Evolutionary conservation across 2,797 vertebrate genomes (phyloP).

Genomic region (Parauchenoglanis punctatus): DNA sequence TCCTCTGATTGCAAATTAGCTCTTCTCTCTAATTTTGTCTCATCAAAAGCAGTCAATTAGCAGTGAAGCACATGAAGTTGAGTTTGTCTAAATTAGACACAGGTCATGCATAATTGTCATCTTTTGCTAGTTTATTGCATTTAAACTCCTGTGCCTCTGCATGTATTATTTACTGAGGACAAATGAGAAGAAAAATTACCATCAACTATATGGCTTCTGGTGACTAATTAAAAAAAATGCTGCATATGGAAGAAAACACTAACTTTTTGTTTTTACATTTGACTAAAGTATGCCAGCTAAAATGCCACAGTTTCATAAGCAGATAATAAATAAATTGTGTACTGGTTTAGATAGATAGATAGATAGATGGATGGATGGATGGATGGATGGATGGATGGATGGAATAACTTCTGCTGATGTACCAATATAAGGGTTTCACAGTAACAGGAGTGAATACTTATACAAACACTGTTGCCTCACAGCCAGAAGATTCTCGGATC

Average conservation of each 20-base stretch:
- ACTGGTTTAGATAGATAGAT: neutral
- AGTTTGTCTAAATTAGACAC: constrained; percentile 26
- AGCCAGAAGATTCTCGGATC: too few species aligned
- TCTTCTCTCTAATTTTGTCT: constrained; percentile 33
- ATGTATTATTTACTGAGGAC: neutral
- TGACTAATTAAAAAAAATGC: neutral
- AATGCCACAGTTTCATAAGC: neutral
- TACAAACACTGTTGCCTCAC: neutral
- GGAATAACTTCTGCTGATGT: too few species aligned
- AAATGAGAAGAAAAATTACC: neutral
- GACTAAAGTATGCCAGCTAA: neutral
- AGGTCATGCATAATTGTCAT: constrained; percentile 37
- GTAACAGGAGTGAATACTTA: neutral
- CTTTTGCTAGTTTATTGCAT: neutral
- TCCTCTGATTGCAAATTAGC: constrained; percentile 37
- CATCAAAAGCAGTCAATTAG: constrained; percentile 40
- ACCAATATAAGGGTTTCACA: too few species aligned
- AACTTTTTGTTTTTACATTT: neutral
- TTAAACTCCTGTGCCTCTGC: neutral
- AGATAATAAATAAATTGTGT: neutral
- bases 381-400: neutral
- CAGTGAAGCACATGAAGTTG: constrained; percentile 2
- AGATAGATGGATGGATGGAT: neutral
- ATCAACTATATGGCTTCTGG: neutral
- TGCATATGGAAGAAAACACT: neutral